These are phyloP conservation scores for Gymnocheta viridis DNA, from an alignment of 2,888 invertebrate genomes.

Conservation along the genomic window DNA sequence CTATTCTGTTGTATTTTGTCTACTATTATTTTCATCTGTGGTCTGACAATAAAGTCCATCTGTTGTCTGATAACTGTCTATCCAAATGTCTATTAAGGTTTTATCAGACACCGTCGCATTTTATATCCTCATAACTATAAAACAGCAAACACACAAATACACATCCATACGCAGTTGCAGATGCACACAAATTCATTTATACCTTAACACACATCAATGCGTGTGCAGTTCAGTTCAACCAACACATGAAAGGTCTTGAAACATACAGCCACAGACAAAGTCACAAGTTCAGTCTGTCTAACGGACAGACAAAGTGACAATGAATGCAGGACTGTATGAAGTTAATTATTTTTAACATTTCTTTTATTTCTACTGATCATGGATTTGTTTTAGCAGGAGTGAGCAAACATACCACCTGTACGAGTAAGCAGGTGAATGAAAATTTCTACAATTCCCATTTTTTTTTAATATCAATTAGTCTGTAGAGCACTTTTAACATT, in stretches of 20 bases:
- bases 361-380: slow-evolving; percentile 22
- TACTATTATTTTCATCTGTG: slow-evolving; percentile 78
- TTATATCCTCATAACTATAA: slow-evolving; percentile 68
- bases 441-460: neutral
- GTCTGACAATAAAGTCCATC: slow-evolving; percentile 80
- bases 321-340: slow-evolving; percentile 35
- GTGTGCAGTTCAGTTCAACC: neutral
- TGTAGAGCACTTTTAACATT: slow-evolving; percentile 38
- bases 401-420: too few relatives aligned
- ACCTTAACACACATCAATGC: neutral
- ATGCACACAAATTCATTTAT: neutral
- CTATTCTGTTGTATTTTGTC: slow-evolving; percentile 68
- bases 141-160: neutral
- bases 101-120: slow-evolving; percentile 77
- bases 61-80: slow-evolving; percentile 81
- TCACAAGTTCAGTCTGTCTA: neutral
- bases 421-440: neutral
- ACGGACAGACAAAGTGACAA: neutral
- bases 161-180: slow-evolving; percentile 6
- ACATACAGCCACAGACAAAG: neutral
- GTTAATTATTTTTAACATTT: slow-evolving; percentile 56
- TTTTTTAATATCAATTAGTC: slow-evolving; percentile 22
- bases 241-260: slow-evolving; percentile 2
- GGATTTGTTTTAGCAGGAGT: neutral
- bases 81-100: slow-evolving; percentile 80